Base-by-base conservation (phyloP, 2,113 vertebrate species). In the Myotis yumanensis region DNA sequence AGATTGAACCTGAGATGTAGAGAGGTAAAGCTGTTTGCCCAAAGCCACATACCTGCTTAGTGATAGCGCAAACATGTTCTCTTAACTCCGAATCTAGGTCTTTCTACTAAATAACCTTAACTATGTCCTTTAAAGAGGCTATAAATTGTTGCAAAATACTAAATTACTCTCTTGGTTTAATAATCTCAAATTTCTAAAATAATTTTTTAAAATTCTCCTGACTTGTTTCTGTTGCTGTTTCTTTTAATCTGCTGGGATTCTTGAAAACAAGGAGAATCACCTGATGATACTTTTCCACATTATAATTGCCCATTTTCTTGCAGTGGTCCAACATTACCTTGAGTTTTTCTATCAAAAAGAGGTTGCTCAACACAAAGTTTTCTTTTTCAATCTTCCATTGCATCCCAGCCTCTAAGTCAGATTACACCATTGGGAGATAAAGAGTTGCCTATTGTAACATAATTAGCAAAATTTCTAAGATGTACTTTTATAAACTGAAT, bases 381-480 rank as follows among this genome's bases (percentile, higher is more conserved):
- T 35, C 86, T 81, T 54, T 66, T 93, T 94, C 32, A 68, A 92
- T 83, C 23, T 75, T 73, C 28, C 88, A 46, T 32, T 90, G 57
- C 52, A 97, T 75, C 88, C 69, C 12, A 89, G 40, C 8, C 68
- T 11, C 23, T 59, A 23, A 93, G 75, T 5, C 32, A 89, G 48
- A 66, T 71, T 76, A 91, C 0, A 71, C 1, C 32, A 83, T 5
- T 69, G 14, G 20, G n/a, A 86, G 4, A 64, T 86, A 40, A 90
- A 90, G 10, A 88, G 46, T 8, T 90, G 43, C 66, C 66, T 22
- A 80, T 0, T 71, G 25, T 12, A 91, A 62, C 0, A 95, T 37
- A 92, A 88, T 73, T 73, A 87, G 71, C 10, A 93, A 89, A 66
- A 84, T 71, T 91, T 94, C 54, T 86, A 69, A 95, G 46, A 82